Evolutionary conservation across 2,113 vertebrate species (phyloP).

Genomic region (Nymphicus hollandicus): DNA sequence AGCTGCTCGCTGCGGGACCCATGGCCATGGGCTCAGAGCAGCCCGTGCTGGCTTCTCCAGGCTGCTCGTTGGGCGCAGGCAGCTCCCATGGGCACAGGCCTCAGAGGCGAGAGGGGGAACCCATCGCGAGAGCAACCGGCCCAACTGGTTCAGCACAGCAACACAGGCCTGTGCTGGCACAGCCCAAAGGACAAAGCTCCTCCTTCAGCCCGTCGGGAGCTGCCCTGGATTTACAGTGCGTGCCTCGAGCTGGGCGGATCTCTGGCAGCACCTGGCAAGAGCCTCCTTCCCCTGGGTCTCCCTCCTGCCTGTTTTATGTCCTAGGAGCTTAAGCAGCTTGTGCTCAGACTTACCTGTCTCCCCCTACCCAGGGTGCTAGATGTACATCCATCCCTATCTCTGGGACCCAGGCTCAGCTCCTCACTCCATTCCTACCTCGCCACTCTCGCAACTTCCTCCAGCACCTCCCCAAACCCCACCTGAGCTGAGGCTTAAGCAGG

Average conservation of each 20-base stretch:
- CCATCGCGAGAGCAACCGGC: background rate
- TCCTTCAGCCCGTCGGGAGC: background rate
- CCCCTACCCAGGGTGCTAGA: too few species aligned
- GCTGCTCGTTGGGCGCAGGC: background rate
- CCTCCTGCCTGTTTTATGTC: background rate
- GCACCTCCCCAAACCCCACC: background rate
- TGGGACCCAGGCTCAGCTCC: background rate
- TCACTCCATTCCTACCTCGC: fast-evolving
- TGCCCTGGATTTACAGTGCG: fast-evolving
- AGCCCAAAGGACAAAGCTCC: background rate
- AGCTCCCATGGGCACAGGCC: background rate
- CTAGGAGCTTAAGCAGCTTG: background rate
- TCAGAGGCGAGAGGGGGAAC: background rate
- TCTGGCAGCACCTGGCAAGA: background rate
- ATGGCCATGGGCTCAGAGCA: background rate
- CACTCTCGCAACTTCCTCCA: background rate
- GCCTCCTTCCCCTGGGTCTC: background rate
- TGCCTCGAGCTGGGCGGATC: fast-evolving
- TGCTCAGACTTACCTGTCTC: background rate
- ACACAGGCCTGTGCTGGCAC: background rate
- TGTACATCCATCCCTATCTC: background rate
- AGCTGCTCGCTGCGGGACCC: fast-evolving
- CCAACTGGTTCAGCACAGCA: background rate
- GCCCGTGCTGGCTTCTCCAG: background rate
- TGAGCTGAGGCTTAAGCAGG: background rate